Percentiles rank a stretch among this genome's conserved stretches.
phyloP scores from a whole-genome alignment of 2,797 vertebrate genomes.

The Rhabdomys pumilio region DNA sequence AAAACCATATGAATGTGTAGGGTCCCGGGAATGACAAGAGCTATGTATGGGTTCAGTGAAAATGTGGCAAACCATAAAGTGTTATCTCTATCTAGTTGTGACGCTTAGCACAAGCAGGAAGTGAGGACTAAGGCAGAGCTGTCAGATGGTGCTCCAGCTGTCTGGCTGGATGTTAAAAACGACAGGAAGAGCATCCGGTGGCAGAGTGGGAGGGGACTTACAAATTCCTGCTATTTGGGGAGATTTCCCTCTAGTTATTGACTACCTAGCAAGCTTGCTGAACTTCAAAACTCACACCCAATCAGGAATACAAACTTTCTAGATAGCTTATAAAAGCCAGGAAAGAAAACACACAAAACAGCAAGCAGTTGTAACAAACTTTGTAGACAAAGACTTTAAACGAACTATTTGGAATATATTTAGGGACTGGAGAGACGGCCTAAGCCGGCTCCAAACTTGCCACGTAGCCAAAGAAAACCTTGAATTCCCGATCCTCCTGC shows the following conservation, averaged over 20 bases:
- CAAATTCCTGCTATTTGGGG: not conserved
- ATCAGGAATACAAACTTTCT: not conserved
- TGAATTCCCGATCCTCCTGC: not conserved
- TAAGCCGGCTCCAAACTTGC: not conserved
- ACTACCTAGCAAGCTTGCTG: not conserved
- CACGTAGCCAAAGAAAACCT: not conserved
- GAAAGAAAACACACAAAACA: not conserved
- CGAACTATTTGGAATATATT: not conserved
- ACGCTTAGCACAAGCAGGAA: not conserved
- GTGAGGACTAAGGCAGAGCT: not conserved
- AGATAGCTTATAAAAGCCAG: not conserved
- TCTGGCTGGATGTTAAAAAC: not conserved
- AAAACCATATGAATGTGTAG: not conserved
- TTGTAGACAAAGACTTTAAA: slow-evolving; percentile 24
- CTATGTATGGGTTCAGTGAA: not conserved
- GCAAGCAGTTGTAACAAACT: not conserved
- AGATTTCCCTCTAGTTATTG: not conserved
- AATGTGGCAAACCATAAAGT: not conserved
- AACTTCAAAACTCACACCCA: not conserved
- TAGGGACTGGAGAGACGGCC: not conserved
- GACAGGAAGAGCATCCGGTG: not conserved
- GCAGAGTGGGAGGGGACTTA: not conserved
- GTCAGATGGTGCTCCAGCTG: not conserved
- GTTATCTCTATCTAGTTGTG: not conserved
- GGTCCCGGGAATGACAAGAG: not conserved